Base-by-base conservation (phyloP, 1,140 invertebrate species). In the Melipona quadrifasciata region DNA sequence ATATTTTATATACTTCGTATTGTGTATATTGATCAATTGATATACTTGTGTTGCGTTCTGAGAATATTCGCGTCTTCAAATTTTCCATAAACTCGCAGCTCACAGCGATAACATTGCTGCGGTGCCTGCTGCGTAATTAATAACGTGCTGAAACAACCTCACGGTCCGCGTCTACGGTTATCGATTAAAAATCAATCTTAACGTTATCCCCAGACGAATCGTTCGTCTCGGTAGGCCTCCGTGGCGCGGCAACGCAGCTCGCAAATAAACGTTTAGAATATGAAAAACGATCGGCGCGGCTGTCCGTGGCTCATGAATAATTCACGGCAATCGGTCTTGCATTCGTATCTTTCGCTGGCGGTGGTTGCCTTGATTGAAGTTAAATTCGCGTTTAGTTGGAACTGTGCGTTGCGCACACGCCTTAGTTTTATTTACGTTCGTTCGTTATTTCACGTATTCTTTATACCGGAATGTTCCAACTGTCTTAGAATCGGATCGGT, bases 281-380 rank as follows among this genome's bases (percentile, higher is more conserved):
- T 82, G 81, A 82, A 77, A 82, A 82, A 82, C 65, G 81, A 82
- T 68, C 81, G 39, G 64, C 57, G 53, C n/a, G 58, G 61, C 80
- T 57, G 81, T 70, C 34, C 27, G 73, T 24, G 16, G 34, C 53
- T 82, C 64, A 77, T 82, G 81, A 82, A 82, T 82, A n/a, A 82
- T 82, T 82, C 81, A 82, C 39, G 31, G 64, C 72, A 47, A 82
- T 76, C 72, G 73, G 31, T 82, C 73, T 82, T 57, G 73, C 72
- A 64, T 82, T 82, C 24, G 61, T 76, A 39, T 68, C 64, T 68
- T 47, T 82, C 64, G 3, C 34, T 68, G 39, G 34, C 19, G 61
- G 1, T 24, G 31, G 64, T 68, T 67, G 39, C 51, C 53, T 82
- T 64, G 81, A 82, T 77, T 77, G 51, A 57, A 77, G 64, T 68